Evolutionary conservation across 2,113 vertebrate species (phyloP).

Genomic region (Serilophus lunatus): DNA sequence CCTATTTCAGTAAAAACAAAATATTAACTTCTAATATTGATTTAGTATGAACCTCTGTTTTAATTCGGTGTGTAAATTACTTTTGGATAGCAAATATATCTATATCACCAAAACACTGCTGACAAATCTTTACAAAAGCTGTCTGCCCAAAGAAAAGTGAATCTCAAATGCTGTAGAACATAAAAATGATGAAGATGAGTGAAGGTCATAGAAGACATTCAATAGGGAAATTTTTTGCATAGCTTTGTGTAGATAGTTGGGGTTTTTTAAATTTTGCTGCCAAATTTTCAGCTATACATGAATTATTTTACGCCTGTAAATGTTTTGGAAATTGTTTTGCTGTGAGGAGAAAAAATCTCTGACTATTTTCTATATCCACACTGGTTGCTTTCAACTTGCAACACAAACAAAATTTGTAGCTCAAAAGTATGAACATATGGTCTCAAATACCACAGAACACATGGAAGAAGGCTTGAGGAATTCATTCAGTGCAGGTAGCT

Average conservation of each 20-base stretch:
- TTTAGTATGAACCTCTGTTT: not conserved
- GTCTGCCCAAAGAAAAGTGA: not conserved
- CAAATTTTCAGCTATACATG: not conserved
- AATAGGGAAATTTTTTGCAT: not conserved
- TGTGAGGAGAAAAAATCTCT: not conserved
- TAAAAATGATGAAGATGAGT: not conserved
- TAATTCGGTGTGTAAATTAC: not conserved
- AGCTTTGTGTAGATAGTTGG: not conserved
- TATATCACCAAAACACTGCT: not conserved
- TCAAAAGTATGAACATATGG: accelerated
- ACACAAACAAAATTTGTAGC: not conserved
- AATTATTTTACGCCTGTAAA: not conserved
- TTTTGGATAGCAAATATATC: not conserved
- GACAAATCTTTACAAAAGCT: not conserved
- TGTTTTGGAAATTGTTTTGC: not conserved
- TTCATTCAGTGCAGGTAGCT: not conserved
- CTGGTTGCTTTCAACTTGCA: not conserved
- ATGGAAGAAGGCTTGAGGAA: accelerated
- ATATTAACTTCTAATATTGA: conserved; percentile 2
- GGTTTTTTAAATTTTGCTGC: not conserved
- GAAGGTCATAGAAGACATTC: not conserved
- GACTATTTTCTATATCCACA: not conserved
- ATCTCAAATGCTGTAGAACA: not conserved
- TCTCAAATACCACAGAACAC: not conserved
- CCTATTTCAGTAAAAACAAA: not conserved